Percentiles rank a stretch among this genome's conserved stretches.
These are phyloP conservation scores for Tenthredo scrophulariae DNA, from an alignment of 2,888 invertebrate species.

Conservation along the genomic window DNA sequence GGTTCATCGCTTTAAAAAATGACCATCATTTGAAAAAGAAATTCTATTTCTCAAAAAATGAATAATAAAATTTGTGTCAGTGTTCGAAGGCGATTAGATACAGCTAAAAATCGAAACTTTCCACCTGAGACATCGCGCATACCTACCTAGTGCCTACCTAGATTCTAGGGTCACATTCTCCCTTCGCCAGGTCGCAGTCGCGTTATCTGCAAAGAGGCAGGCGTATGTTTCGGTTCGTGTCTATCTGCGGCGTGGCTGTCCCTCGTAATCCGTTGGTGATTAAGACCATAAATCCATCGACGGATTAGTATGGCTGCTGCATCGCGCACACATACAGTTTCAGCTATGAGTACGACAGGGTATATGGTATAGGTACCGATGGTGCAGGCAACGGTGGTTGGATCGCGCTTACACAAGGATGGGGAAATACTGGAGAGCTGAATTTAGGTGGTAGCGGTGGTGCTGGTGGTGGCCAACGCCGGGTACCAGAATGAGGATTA, in stretches of 20 bases:
- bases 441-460: slow-evolving; percentile 10
- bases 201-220: slow-evolving; percentile 77
- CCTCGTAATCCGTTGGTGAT: slow-evolving; percentile 83
- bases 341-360: background rate
- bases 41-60: background rate
- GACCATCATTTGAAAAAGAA: background rate
- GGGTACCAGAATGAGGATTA: slow-evolving; percentile 76
- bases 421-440: slow-evolving; percentile 9
- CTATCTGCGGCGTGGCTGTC: slow-evolving; percentile 75
- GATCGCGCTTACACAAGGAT: background rate
- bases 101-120: background rate
- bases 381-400: background rate
- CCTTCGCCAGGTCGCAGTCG: slow-evolving; percentile 63
- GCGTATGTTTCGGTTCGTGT: slow-evolving; percentile 75
- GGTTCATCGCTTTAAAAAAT: background rate
- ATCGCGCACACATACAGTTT: slow-evolving; percentile 50
- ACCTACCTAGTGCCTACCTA: background rate
- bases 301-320: slow-evolving; percentile 74
- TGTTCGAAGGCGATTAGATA: background rate
- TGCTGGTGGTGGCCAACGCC: slow-evolving; percentile 69
- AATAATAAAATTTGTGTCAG: background rate
- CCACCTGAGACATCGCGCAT: background rate
- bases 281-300: slow-evolving; percentile 84
- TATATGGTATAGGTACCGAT: background rate
- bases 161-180: background rate